Evolutionary conservation across 2,888 invertebrate genomes (phyloP), one percentile per base, ranked within the genome.

Genomic region (Uloborus plumipes): DNA sequence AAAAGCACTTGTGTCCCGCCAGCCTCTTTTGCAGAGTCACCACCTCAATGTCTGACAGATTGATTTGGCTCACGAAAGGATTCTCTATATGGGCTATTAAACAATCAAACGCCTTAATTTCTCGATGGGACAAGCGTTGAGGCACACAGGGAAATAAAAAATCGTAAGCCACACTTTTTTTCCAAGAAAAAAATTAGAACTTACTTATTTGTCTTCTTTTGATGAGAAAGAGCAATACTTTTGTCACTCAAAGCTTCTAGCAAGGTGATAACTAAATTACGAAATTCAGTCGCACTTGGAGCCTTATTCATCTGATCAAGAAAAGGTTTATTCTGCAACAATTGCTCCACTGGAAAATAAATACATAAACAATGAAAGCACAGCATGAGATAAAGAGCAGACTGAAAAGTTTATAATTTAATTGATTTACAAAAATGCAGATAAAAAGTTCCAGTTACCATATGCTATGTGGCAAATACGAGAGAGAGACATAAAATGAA

Each of bases 221-320:
- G 95, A 90, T 96, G 96, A 84, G 93, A 93, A 47, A 96, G 89
- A 0, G 95, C 95, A 80, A 94, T 91, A 67, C 93, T 94, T 89
- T 96, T 96, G 88, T 96, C 96, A 89, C 94, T 94, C 53, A 96
- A 90, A 65, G 95, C 93, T 88, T 96, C 96, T 86, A 96, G 91
- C 55, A 96, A 89, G 9, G 94, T 94, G 71, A 93, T 90, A 86
- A 95, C 94, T 20, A 96, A 89, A 1, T 94, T 93, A 87, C 94
- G 93, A 61, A 95, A 90, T 89, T 96, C 95, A 16, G 92, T 91
- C 84, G 94, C 91, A 1, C 94, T 94, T 86, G 92, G 92, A 15
- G 92, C 91, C 86, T 92, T 92, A 53, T 92, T 91, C 53, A 92
- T 91, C 53, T 91, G 87, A 76, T 92, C 90, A 84, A 91, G 89